These are phyloP conservation scores for Andrena dorsata DNA, from an alignment of 2,888 invertebrate genomes.

Conservation along the genomic window DNA sequence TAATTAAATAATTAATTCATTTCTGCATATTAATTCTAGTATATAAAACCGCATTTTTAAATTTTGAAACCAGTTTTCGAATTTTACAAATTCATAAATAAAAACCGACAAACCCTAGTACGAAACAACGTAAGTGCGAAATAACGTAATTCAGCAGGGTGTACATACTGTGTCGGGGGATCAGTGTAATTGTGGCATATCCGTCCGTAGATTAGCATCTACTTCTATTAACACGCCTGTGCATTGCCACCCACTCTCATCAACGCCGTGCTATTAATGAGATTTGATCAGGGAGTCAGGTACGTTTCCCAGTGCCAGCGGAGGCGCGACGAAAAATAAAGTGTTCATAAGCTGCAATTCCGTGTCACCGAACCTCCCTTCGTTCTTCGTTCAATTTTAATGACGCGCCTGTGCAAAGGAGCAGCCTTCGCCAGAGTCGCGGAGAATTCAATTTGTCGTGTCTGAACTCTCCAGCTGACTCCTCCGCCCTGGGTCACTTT, in stretches of 20 bases:
- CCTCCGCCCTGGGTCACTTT: constrained; percentile 21
- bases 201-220: neutral
- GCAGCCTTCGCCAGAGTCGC: constrained; percentile 51
- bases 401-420: constrained; percentile 57
- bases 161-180: no score
- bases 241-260: neutral
- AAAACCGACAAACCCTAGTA: no score
- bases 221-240: neutral
- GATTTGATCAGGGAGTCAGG: constrained; percentile 3
- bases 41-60: no score
- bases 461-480: constrained; percentile 46
- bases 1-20: no score
- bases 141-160: no score
- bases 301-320: neutral
- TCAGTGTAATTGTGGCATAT: neutral
- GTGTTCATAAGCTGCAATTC: constrained; percentile 10
- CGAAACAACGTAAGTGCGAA: no score
- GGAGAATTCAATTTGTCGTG: constrained; percentile 59
- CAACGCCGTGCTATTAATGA: neutral
- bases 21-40: no score
- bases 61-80: no score
- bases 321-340: no score
- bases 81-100: no score
- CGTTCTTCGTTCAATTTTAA: constrained; percentile 68
- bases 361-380: neutral